phyloP scores from a whole-genome alignment of 2,888 invertebrate species.

The Ichneumon xanthorius region DNA sequence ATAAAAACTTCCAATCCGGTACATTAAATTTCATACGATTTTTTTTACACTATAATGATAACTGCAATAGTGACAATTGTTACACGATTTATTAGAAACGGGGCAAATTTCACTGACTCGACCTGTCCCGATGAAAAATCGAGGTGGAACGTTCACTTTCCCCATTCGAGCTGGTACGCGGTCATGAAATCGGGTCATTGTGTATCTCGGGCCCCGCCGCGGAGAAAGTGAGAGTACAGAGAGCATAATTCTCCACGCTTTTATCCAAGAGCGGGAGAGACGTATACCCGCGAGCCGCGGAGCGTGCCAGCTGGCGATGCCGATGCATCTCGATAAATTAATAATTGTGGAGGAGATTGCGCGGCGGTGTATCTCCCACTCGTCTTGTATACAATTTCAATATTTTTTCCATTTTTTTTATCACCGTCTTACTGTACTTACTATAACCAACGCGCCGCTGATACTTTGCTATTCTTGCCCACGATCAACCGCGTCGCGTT shows the following conservation, averaged over 20 bases:
- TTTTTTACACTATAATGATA: neutral
- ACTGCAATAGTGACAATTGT: conserved; percentile 40
- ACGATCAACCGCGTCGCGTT: conserved; percentile 53
- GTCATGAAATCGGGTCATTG: conserved; percentile 79
- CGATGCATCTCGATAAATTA: conserved; percentile 47
- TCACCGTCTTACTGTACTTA: conserved; percentile 1
- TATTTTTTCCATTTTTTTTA: neutral
- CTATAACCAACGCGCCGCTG: conserved; percentile 1
- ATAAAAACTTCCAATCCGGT: too few relatives aligned
- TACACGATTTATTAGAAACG: conserved; percentile 44
- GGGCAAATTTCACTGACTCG: conserved; percentile 64
- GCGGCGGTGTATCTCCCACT: neutral
- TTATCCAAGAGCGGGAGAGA: conserved; percentile 49
- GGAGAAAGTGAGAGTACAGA: conserved; percentile 81
- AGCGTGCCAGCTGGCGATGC: conserved; percentile 45
- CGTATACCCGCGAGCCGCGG: conserved; percentile 10
- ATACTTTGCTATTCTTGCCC: conserved; percentile 49
- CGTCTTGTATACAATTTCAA: conserved; percentile 24
- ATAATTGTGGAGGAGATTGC: conserved; percentile 35
- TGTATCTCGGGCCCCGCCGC: conserved; percentile 69
- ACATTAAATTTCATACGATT: too few relatives aligned
- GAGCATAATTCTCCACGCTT: conserved; percentile 49
- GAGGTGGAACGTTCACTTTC: conserved; percentile 79
- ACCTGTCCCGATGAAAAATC: conserved; percentile 58
- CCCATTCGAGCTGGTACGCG: conserved; percentile 75